Conservation (phyloP, 1,140 invertebrate genomes). For the Druon quercuslanigerum region DNA sequence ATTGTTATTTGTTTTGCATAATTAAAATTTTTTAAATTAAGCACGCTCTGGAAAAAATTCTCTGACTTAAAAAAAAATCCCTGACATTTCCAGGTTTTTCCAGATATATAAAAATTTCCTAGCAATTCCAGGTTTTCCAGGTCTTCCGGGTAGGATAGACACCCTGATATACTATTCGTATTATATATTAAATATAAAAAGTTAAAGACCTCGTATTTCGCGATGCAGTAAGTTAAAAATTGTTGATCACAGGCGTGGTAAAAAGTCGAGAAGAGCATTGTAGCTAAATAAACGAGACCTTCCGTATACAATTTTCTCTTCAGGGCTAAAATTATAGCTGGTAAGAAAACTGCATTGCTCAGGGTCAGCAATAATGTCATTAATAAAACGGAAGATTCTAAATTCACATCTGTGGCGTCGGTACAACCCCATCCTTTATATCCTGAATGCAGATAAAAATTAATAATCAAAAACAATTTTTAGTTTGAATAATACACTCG, state of each 20-base stretch:
- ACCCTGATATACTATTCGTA: neutral
- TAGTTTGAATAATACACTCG: too few species aligned
- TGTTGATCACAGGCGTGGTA: slow-evolving; percentile 86
- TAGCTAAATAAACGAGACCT: slow-evolving; percentile 87
- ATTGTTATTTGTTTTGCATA: too few species aligned
- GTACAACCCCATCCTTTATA: slow-evolving; percentile 89
- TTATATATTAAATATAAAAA: slow-evolving; percentile 21
- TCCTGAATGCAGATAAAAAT: slow-evolving; percentile 68
- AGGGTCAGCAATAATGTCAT: slow-evolving; percentile 86
- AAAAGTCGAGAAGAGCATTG: slow-evolving; percentile 92
- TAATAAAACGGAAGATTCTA: slow-evolving; percentile 80
- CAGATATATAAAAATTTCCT: too few species aligned
- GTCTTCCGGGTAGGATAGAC: too few species aligned
- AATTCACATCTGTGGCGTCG: slow-evolving; percentile 84
- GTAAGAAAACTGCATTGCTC: slow-evolving; percentile 91
- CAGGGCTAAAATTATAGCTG: slow-evolving; percentile 87
- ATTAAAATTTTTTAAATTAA: too few species aligned
- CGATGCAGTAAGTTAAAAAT: slow-evolving; percentile 67
- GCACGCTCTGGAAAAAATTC: too few species aligned
- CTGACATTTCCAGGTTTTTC: too few species aligned
- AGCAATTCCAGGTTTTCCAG: too few species aligned
- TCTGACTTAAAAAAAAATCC: too few species aligned
- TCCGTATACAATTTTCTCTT: slow-evolving; percentile 87
- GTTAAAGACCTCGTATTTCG: slow-evolving; percentile 68
- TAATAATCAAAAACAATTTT: slow-evolving; percentile 34